Conservation (phyloP, 2,888 invertebrate genomes). For the Apeira syringaria region DNA sequence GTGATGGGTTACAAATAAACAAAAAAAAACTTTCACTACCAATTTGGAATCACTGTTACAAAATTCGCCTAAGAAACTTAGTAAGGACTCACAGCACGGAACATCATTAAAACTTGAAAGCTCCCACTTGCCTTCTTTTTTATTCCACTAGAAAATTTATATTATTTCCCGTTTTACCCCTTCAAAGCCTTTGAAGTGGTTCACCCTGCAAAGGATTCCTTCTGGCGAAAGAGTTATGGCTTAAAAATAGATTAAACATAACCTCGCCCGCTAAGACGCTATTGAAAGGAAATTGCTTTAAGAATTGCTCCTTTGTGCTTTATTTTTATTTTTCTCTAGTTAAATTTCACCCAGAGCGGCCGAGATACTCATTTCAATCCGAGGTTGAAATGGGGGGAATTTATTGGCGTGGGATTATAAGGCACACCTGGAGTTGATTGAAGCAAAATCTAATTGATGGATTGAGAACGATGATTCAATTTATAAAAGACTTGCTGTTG, state of each 20-base stretch:
- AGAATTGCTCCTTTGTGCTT: conserved; percentile 32
- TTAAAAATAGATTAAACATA: conserved; percentile 34
- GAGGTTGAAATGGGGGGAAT: conserved; percentile 10
- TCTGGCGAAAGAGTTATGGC: conserved; percentile 33
- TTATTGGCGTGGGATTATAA: conserved; percentile 11
- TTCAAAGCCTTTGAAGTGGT: conserved; percentile 33
- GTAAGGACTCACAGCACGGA: too few species aligned
- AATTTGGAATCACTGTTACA: too few species aligned
- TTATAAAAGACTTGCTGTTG: too few species aligned
- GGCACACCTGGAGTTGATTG: conserved; percentile 12
- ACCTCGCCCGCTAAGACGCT: conserved; percentile 23
- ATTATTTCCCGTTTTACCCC: conserved; percentile 32
- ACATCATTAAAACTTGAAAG: background rate
- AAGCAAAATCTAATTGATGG: conserved; percentile 6
- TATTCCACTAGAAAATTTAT: conserved; percentile 27
- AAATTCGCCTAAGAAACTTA: too few species aligned
- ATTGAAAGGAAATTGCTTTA: conserved; percentile 36
- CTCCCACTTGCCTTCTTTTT: conserved; percentile 11
- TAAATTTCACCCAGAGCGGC: conserved; percentile 14
- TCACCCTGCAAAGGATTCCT: conserved; percentile 32
- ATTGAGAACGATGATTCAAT: background rate
- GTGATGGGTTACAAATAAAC: too few species aligned
- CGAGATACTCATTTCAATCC: conserved; percentile 15
- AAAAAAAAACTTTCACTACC: too few species aligned
- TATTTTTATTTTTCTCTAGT: conserved; percentile 31